Percentiles rank a stretch among this genome's conserved stretches.
Evolutionary conservation across 2,797 vertebrate genomes (phyloP).

Genomic region (Carduelis carduelis): DNA sequence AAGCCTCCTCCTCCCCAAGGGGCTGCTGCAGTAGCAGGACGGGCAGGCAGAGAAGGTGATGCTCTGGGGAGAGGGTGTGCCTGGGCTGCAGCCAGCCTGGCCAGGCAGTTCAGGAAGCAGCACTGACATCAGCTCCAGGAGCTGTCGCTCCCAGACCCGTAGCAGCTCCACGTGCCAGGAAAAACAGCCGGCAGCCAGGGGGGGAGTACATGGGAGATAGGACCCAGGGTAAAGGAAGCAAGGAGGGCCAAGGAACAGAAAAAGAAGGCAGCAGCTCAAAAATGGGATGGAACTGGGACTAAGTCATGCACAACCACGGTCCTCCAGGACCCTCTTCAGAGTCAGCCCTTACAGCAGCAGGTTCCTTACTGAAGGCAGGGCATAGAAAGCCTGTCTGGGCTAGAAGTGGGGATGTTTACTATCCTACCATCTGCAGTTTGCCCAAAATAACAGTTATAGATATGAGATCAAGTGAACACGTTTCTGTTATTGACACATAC

Average conservation of each 20-base stretch:
- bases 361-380: not conserved
- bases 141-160: not conserved
- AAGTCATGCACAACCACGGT: fast-evolving
- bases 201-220: not conserved
- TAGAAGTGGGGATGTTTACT: not conserved
- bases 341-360: not conserved
- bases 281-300: not conserved
- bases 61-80: not conserved
- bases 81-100: not conserved
- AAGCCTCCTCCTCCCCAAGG: not conserved
- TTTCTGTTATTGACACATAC: conserved; percentile 19
- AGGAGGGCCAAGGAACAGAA: not conserved
- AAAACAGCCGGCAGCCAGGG: not conserved
- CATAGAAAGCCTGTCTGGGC: not conserved
- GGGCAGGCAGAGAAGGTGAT: not conserved
- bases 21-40: not conserved
- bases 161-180: not conserved
- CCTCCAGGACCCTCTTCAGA: fast-evolving
- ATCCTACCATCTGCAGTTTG: not conserved
- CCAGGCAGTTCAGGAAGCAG: not conserved
- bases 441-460: conserved; percentile 29
- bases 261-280: not conserved
- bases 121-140: conserved; percentile 10
- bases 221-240: not conserved
- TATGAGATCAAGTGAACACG: not conserved